Base-by-base conservation (phyloP, 92 coral and sea anemone genomes). In the Palythoa heliodiscus region DNA sequence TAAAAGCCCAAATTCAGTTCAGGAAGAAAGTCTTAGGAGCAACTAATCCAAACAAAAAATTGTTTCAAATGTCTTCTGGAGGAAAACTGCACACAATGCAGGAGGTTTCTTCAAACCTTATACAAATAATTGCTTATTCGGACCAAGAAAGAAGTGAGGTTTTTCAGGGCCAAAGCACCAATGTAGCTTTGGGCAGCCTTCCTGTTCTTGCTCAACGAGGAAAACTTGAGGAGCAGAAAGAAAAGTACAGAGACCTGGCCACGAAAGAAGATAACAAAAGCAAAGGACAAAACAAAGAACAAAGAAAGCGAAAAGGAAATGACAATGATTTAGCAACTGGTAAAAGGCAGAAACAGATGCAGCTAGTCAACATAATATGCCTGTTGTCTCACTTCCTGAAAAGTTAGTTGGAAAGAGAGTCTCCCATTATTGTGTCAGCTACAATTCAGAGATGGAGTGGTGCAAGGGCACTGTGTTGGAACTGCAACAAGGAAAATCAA, bases 371-470 rank as follows among this genome's bases (percentile, higher is more conserved):
- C 37, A 40, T 7, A 0, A n/a, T 20, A 7, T 82, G 7, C 78
- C 86, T 7, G 50, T 73, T 54, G 50, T 70, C 50, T 20, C 66
- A 5, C 52, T 70, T 10, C 76, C 86, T 13, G 78, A 83, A 47
- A 50, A 83, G 7, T 70, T 83, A 48, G 24, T 83, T 66, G 68
- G 86, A 15, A 82, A 82, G 64, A 70, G 86, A 70, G 86, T 83
- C 66, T 70, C 78, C 53, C 86, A 83, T 52, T 54, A 83, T 54
- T 83, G 87, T 25, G 20, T 69, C 47, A 4, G 50, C 14, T 57
- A 83, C 48, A 20, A 25, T 58, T 20, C 74, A 23, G 29, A 37
- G 1, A 52, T 60, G 47, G n/a, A 67, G 14, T 40, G 77, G 63
- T 82, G 54, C 43, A 53, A 81, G 40, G 61, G 86, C 43, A 82